Percentiles rank a stretch among this genome's conserved stretches.
Evolutionary conservation across 2,113 vertebrate genomes (phyloP).

Genomic region (Ammodytes dubius): DNA sequence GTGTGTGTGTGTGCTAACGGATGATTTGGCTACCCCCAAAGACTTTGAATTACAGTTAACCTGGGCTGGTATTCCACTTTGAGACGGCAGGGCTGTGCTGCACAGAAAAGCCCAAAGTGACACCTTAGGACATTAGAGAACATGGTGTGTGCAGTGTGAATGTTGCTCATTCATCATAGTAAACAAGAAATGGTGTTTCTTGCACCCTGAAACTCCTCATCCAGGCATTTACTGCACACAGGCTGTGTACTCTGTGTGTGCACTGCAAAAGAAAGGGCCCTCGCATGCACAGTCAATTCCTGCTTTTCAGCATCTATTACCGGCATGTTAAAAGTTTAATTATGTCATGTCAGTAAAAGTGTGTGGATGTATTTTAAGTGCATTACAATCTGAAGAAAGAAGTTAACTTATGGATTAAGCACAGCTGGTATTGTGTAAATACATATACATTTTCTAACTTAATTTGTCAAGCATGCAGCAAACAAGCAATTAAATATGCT

Average conservation of each 20-base stretch:
- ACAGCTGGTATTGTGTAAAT: neutral
- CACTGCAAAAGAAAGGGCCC: constrained; percentile 49
- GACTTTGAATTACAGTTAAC: constrained; percentile 62
- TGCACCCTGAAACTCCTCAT: constrained; percentile 80
- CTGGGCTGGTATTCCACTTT: constrained; percentile 64
- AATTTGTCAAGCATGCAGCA: neutral
- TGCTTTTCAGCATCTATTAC: constrained; percentile 67
- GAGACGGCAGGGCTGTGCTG: constrained; percentile 60
- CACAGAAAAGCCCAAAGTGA: constrained; percentile 70
- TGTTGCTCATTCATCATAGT: constrained; percentile 84
- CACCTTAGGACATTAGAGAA: constrained; percentile 75
- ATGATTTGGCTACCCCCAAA: constrained; percentile 53
- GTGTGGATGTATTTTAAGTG: constrained; percentile 48
- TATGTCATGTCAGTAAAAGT: constrained; percentile 52
- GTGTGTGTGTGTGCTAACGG: constrained; percentile 33
- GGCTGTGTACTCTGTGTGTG: constrained; percentile 44
- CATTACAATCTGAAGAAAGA: constrained; percentile 10
- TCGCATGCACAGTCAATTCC: constrained; percentile 64
- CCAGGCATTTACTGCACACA: constrained; percentile 68
- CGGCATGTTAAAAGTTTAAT: constrained; percentile 56
- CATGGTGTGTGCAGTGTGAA: constrained; percentile 60
- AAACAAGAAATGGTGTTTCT: constrained; percentile 80
- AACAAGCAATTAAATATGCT: neutral
- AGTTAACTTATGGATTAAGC: neutral
- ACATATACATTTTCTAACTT: neutral